Percentiles rank a stretch among this genome's conserved stretches.
These are phyloP conservation scores for Crotalus viridis DNA, from an alignment of 2,113 vertebrate species.

Conservation along the genomic window DNA sequence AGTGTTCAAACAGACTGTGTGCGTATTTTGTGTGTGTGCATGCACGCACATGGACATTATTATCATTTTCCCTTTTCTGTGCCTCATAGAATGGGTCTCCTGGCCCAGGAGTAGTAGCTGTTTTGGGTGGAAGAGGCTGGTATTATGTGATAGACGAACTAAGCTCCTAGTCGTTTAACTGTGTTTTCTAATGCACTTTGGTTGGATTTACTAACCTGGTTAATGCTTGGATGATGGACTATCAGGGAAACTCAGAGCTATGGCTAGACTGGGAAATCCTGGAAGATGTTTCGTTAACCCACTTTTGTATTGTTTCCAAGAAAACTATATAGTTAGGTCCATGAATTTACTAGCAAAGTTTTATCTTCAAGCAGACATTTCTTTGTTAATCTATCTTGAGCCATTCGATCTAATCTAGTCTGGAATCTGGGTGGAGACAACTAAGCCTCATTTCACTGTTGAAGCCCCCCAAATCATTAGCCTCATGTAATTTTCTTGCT, in stretches of 20 bases:
- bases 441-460: background rate
- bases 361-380: background rate
- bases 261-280: background rate
- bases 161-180: background rate
- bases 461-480: background rate
- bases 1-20: background rate
- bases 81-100: background rate
- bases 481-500: background rate
- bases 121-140: background rate
- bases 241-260: background rate
- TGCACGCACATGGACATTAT: background rate
- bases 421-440: background rate
- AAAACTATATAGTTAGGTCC: background rate
- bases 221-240: background rate
- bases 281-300: background rate
- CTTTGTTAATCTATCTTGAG: background rate
- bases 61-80: background rate
- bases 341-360: background rate
- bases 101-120: background rate
- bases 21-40: background rate
- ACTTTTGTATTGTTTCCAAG: background rate
- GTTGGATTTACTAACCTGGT: background rate
- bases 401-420: background rate
- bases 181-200: background rate
- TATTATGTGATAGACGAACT: background rate